phyloP scores from a whole-genome alignment of 2,888 invertebrate genomes.

The Phortica magna region DNA sequence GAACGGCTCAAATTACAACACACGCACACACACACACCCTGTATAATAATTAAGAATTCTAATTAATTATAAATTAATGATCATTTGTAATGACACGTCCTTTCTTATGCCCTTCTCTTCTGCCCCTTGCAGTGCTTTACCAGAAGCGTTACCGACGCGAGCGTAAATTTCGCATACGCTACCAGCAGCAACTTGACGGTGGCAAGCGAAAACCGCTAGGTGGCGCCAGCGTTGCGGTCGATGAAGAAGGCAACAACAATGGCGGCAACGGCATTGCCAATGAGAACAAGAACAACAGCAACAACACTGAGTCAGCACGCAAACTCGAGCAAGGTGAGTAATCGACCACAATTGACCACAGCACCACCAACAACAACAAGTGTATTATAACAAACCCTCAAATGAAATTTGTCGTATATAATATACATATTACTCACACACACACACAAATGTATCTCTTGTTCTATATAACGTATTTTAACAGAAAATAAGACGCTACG shows the following conservation, averaged over 20 bases:
- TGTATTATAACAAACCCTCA: too few relatives aligned
- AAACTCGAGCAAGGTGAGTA: constrained; percentile 57
- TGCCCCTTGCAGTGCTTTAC: constrained; percentile 84
- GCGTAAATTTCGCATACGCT: constrained; percentile 87
- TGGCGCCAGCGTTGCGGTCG: constrained; percentile 55
- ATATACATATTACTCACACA: not conserved
- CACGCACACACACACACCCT: not conserved
- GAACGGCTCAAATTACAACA: not conserved
- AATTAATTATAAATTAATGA: constrained; percentile 33
- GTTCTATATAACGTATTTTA: too few relatives aligned
- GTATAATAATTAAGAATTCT: not conserved
- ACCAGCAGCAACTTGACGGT: constrained; percentile 91
- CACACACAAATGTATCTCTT: too few relatives aligned
- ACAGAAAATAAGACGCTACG: not conserved
- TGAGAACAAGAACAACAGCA: constrained; percentile 52
- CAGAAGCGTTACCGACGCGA: constrained; percentile 95
- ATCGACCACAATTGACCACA: not conserved
- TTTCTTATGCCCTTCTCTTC: constrained; percentile 30
- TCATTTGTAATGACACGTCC: constrained; percentile 39
- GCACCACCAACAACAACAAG: constrained; percentile 31
- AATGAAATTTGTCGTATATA: too few relatives aligned
- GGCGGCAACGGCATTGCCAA: constrained; percentile 48
- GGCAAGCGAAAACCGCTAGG: constrained; percentile 79
- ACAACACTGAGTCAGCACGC: constrained; percentile 58
- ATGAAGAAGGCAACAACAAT: constrained; percentile 49